Percentiles rank a stretch among this genome's conserved stretches.
Conservation (phyloP, 2,888 invertebrate species). For the Selenia dentaria region DNA sequence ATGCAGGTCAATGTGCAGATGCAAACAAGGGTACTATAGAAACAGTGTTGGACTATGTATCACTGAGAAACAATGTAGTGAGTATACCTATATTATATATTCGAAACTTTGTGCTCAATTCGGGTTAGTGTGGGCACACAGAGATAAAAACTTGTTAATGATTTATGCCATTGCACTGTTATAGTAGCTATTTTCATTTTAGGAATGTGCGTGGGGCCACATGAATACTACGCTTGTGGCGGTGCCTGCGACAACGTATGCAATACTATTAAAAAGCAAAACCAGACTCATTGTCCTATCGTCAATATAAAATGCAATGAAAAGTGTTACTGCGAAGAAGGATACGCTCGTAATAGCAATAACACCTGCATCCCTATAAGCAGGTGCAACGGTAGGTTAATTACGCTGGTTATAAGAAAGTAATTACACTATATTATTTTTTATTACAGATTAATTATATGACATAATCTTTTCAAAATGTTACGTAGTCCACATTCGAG, state of each 20-base stretch:
- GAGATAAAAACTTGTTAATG: no score
- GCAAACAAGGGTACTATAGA: conserved; percentile 43
- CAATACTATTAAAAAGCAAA: conserved; percentile 34
- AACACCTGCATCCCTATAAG: conserved; percentile 44
- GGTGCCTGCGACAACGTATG: conserved; percentile 52
- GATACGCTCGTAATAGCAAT: conserved; percentile 44
- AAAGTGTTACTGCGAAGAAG: conserved; percentile 49
- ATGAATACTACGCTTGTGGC: conserved; percentile 45
- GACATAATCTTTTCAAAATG: no score
- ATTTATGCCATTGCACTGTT: no score
- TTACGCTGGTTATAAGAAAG: not conserved
- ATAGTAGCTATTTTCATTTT: not conserved
- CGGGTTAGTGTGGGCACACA: no score
- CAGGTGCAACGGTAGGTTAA: conserved; percentile 21
- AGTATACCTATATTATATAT: no score
- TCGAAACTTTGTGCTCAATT: no score
- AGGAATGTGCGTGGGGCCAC: conserved; percentile 39
- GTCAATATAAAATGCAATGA: conserved; percentile 44
- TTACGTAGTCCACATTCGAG: no score
- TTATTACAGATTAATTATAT: no score
- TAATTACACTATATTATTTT: no score
- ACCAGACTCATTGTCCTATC: conserved; percentile 43
- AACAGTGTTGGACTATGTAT: conserved; percentile 27
- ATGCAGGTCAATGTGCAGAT: conserved; percentile 40
- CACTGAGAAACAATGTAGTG: conserved; percentile 18